Percentiles rank a stretch among this genome's conserved stretches.
Conservation (phyloP, 2,113 vertebrate genomes). For the Todiramphus saurophagus region DNA sequence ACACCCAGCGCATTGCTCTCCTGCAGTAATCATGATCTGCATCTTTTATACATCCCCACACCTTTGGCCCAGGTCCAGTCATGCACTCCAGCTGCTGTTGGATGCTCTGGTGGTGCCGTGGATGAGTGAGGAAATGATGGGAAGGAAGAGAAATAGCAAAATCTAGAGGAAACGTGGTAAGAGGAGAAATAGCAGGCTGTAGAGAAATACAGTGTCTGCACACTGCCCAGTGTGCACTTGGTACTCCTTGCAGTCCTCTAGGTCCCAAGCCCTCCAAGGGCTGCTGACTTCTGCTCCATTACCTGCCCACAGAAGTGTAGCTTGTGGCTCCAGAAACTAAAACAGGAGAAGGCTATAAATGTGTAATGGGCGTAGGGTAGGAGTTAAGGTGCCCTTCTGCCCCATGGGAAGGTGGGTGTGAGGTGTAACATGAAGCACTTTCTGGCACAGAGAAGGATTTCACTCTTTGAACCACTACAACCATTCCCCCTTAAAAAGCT, state of each 20-base stretch:
- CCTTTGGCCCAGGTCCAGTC: background rate
- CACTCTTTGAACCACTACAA: background rate
- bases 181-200: background rate
- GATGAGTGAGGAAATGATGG: background rate
- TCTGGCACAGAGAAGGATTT: background rate
- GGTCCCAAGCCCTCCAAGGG: background rate
- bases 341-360: background rate
- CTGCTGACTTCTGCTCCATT: background rate
- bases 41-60: background rate
- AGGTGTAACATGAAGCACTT: background rate
- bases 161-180: background rate
- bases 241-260: background rate
- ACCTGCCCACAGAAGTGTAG: background rate
- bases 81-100: fast-evolving
- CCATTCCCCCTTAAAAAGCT: background rate
- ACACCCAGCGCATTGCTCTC: background rate
- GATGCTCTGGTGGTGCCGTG: background rate
- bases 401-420: fast-evolving
- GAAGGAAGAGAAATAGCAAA: background rate
- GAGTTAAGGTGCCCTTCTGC: background rate
- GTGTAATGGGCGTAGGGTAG: background rate
- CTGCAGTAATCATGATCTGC: background rate
- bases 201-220: background rate
- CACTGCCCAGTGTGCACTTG: fast-evolving
- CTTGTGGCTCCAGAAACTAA: background rate